Evolutionary conservation across 2,888 invertebrate genomes (phyloP), one percentile per base, ranked within the genome.

Genomic region (Carterocephalus palaemon): DNA sequence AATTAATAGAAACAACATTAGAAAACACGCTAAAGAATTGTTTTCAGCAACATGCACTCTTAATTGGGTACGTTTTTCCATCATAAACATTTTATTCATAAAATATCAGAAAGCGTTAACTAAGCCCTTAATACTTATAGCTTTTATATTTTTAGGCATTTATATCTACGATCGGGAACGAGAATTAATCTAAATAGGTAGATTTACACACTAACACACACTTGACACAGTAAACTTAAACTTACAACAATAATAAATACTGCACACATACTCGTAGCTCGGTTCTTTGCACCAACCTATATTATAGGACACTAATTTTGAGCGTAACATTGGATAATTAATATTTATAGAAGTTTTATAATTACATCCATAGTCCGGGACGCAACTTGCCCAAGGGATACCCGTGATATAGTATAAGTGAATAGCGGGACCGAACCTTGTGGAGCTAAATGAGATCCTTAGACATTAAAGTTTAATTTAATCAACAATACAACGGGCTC

Each of bases 1-100:
- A 66, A 53, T 66, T 79, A 59, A 75, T 85, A 47, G 76, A 79
- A 51, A 53, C 51, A 8, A 74, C 73, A 6, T 56, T 85, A 48
- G 67, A 77, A 58, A 62, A 52, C 24, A 64, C 70, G 16, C 56
- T 84, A 28, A 63, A 58, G 47, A 68, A 59, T 51, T 84, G 80
- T 57, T 67, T 84, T 56, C 67, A 60, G n/a, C 86, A 86, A 59
- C 85, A 86, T 53, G 84, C 85, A 56, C 37, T 73, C 32, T 63
- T 85, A 6, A 80, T 84, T 48, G 67, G 68, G 85, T 84, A 56
- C 59, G 70, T 68, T 46, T 20, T 31, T 49, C 26, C 20, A 33
- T 31, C 17, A 31, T 23, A 16, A 28, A 32, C 13, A 26, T n/a
- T n/a, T n/a, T n/a, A n/a, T n/a, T n/a, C n/a, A n/a, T n/a, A n/a